Base-by-base conservation (phyloP, 2,797 vertebrate genomes). In the Arctocebus calabarensis region DNA sequence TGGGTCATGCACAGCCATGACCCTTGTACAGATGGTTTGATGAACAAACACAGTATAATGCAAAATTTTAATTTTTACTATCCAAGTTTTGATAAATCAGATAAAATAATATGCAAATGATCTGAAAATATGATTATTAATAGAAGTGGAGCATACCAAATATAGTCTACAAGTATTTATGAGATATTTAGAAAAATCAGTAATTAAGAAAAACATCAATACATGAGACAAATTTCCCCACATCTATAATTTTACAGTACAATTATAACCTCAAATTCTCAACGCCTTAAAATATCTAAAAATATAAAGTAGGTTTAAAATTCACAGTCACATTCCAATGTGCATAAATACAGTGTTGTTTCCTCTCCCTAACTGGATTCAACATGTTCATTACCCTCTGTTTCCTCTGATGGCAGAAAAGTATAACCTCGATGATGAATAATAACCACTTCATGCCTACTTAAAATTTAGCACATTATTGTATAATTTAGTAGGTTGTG, bases 141-240 rank as follows among this genome's bases (percentile, higher is more conserved):
- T 45, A 25, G 5, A 94, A 90, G 55, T 77, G 1, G 6, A 34
- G 0, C 32, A 25, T 40, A 17, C 1, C 1, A n/a, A 92, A 13
- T 8, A 40, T 8, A 25, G 2, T 20, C 34, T 88, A 61, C 34
- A 52, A 29, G 5, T 25, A 16, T 55, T 71, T 81, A 57, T 37
- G 27, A 95, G 87, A 48, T 79, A 88, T 68, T 85, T 81, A 88
- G 25, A 84, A n/a, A 91, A 91, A 78, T 55, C 19, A 64, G 10
- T 74, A 20, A 4, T 62, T 6, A 77, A 59, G 11, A 81, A 90
- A 70, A 55, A 27, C 17, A 68, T 52, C 48, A 92, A 34, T 70
- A 81, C 27, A n/a, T 37, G 37, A 73, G 61, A 27, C 14, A 84
- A 9, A 3, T 10, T 19, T 86, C 87, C 75, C 48, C 29, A 59